Base-by-base conservation (phyloP, 2,113 vertebrate genomes). In the Chaenocephalus aceratus region DNA sequence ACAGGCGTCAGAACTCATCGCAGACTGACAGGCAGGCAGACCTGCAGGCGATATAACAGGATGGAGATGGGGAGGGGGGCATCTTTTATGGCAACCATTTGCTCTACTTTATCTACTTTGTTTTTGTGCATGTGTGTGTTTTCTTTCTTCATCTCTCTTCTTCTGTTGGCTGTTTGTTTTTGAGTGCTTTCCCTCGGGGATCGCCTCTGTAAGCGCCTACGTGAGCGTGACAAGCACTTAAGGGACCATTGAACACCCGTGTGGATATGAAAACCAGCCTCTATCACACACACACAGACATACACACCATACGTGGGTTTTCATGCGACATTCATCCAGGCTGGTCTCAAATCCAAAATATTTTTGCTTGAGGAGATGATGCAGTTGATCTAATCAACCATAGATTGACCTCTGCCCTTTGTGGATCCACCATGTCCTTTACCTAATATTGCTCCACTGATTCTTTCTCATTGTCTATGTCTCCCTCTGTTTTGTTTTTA, bases 161-260 rank as follows among this genome's bases (percentile, higher is more conserved):
- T 51, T 57, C 56, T 71, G 51, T 57, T 74, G 0, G 18, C 61
- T 84, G 70, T 81, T 86, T 86, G 75, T 84, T 84, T 82, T 71
- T 14, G 2, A 56, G 53, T 61, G 71, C 62, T 61, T 30, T 83
- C 77, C 85, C 77, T 53, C 12, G 21, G 77, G 82, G 67, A 77
- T 74, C 13, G 64, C 76, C 77, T 81, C 67, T 84, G 84, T 89
- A 81, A 82, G 77, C 30, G 67, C 61, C 75, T 82, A 79, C 18
- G 52, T 6, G 30, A 87, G 80, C 63, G 67, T 86, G 78, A 86
- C 70, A 80, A 77, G 80, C 72, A 82, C 80, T 91, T 87, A 72
- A 79, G 86, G 73, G 78, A 69, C 79, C 14, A 51, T n/a, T 68
- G 74, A 84, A 77, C 7, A 26, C 58, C 69, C 34, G 10, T 62